Evolutionary conservation across 2,888 invertebrate genomes (phyloP), one percentile per base, ranked within the genome.

Genomic region (Lasioglossum oenotherae): DNA sequence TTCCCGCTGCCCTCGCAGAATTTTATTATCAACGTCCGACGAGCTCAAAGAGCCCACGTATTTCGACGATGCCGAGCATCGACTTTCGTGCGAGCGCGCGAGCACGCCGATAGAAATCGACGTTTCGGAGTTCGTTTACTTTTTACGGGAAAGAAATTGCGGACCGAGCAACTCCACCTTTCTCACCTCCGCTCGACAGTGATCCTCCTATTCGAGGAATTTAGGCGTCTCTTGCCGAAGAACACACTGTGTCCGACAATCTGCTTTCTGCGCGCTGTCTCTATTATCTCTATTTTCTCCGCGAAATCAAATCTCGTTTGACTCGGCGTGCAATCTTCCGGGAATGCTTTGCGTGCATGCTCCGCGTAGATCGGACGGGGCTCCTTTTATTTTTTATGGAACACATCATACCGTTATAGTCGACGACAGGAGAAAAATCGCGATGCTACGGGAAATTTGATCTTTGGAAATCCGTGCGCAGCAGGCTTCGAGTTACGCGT

Each of bases 1-100:
- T 46, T 71, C 57, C 73, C 78, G 27, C 35, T 46, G 31, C 60
- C 41, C 72, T 64, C 57, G 49, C 53, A 46, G 76, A 81, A 87
- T 87, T 87, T 79, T 78, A 81, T 87, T 78, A 73, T 82, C 75
- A 76, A 60, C 73, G 16, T 64, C 49, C 57, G 31, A n/a, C 69
- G n/a, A 12, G 57, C 35, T 53, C 74, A n/a, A 46, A 74, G 74
- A 44, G 41, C 71, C 71, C 38, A 27, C 53, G 49, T 67, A 46
- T 67, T 23, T n/a, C 76, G 76, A 57, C 35, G 31, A 31, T 31
- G 44, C n/a, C 12, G 35, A 10, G 71, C n/a, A n/a, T 49, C 27
- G n/a, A 14, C 46, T 49, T 64, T 67, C 76, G 19, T 19, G 19
- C 23, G 53, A 23, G 23, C 53, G 53, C 53, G 53, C 53, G 23